Evolutionary conservation across 2,797 vertebrate genomes (phyloP).

Genomic region (Rousettus madagascariensis): DNA sequence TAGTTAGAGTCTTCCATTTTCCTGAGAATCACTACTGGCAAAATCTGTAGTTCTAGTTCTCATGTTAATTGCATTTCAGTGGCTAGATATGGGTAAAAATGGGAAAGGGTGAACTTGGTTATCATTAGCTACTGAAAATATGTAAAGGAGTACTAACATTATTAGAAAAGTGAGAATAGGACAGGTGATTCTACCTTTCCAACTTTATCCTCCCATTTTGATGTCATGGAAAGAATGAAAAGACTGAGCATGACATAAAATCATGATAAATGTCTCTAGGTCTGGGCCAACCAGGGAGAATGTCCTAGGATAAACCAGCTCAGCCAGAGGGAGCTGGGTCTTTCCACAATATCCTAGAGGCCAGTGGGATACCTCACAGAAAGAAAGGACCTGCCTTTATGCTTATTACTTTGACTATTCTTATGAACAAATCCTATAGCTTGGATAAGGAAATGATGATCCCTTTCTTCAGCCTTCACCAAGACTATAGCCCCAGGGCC

Average conservation of each 20-base stretch:
- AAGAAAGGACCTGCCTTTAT: background rate
- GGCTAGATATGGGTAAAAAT: background rate
- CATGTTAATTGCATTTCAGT: background rate
- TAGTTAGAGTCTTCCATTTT: background rate
- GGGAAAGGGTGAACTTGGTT: background rate
- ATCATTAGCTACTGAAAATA: background rate
- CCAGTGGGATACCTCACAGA: background rate
- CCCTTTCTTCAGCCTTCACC: background rate
- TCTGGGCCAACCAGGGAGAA: background rate
- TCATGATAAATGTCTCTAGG: background rate
- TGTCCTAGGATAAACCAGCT: background rate
- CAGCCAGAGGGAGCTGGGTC: background rate
- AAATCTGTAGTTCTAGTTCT: background rate
- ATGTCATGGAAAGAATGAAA: background rate
- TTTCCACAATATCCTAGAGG: background rate
- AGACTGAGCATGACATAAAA: background rate
- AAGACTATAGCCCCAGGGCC: background rate
- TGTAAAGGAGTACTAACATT: background rate
- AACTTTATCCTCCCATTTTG: no score
- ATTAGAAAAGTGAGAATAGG: background rate
- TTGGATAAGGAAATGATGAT: background rate
- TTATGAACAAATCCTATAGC: background rate
- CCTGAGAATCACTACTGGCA: background rate
- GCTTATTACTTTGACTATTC: background rate
- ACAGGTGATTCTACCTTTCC: accelerated